A percentile compares a stretch with the other conserved stretches of the same genome.
Conservation (phyloP, 1,140 invertebrate species). For the Zeugodacus cucurbitae region DNA sequence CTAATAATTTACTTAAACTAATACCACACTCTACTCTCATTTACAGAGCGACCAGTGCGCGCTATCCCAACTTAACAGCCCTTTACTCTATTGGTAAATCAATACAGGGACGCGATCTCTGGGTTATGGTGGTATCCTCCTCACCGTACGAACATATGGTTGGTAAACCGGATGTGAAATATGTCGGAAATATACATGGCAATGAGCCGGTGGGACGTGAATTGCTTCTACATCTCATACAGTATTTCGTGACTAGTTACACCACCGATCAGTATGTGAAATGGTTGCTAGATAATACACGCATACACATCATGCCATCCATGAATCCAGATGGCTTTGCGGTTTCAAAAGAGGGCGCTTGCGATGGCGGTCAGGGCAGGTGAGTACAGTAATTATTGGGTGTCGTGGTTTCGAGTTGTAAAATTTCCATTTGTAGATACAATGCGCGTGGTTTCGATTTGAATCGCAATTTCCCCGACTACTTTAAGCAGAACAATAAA, state of each 20-base stretch:
- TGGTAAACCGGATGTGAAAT: constrained; percentile 91
- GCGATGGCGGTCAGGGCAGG: constrained; percentile 86
- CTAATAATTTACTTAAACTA: not conserved
- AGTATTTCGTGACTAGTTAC: constrained; percentile 87
- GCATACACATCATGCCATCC: constrained; percentile 92
- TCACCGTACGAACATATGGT: constrained; percentile 92
- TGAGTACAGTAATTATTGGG: constrained; percentile 58
- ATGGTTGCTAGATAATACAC: constrained; percentile 88
- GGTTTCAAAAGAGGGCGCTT: constrained; percentile 86
- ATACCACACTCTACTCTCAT: not conserved
- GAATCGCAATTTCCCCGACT: constrained; percentile 93
- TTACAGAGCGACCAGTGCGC: constrained; percentile 73
- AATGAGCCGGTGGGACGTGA: constrained; percentile 91
- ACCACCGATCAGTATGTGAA: constrained; percentile 82
- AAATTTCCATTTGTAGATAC: constrained; percentile 69
- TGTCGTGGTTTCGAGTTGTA: too few species aligned
- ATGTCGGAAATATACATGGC: constrained; percentile 92
- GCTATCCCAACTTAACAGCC: constrained; percentile 86
- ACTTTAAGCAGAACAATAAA: constrained; percentile 89
- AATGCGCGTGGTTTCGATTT: constrained; percentile 89
- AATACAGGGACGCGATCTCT: constrained; percentile 90
- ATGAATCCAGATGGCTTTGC: constrained; percentile 94
- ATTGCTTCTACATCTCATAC: constrained; percentile 86
- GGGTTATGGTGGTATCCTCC: constrained; percentile 93
- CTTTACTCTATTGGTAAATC: constrained; percentile 93